Percentiles rank a stretch among this genome's conserved stretches.
Conservation (phyloP, 2,888 invertebrate species). For the Venusia cambrica region DNA sequence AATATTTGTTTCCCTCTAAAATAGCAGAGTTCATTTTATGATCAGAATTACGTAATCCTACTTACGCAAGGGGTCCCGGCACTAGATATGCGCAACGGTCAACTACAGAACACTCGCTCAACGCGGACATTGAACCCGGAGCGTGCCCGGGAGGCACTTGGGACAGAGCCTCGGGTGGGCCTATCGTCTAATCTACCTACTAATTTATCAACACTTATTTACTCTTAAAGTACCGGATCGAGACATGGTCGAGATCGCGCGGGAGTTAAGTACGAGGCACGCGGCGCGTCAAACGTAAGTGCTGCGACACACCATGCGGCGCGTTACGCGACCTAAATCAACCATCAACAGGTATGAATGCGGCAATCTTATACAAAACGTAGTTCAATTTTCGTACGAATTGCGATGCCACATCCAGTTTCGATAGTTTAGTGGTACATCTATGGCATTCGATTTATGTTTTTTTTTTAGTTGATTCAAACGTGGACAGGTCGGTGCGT, state of each 20-base stretch:
- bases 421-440: no score
- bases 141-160: constrained; percentile 50
- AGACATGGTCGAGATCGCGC: constrained; percentile 39
- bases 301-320: no score
- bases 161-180: constrained; percentile 35
- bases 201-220: constrained; percentile 62
- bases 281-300: no score
- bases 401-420: no score
- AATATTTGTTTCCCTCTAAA: constrained; percentile 56
- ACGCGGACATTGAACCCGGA: constrained; percentile 42
- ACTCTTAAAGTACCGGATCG: constrained; percentile 42
- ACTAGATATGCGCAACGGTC: constrained; percentile 44
- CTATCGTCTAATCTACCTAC: constrained; percentile 54
- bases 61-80: constrained; percentile 44
- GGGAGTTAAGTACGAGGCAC: no score
- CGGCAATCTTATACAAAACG: no score
- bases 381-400: no score
- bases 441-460: no score
- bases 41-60: constrained; percentile 42
- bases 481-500: no score
- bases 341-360: no score
- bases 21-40: constrained; percentile 53
- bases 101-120: constrained; percentile 42
- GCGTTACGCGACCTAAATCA: no score
- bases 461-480: no score